Percentiles rank a stretch among this genome's conserved stretches.
Evolutionary conservation across 2,113 vertebrate genomes (phyloP).

Genomic region (Arothron firmamentum): DNA sequence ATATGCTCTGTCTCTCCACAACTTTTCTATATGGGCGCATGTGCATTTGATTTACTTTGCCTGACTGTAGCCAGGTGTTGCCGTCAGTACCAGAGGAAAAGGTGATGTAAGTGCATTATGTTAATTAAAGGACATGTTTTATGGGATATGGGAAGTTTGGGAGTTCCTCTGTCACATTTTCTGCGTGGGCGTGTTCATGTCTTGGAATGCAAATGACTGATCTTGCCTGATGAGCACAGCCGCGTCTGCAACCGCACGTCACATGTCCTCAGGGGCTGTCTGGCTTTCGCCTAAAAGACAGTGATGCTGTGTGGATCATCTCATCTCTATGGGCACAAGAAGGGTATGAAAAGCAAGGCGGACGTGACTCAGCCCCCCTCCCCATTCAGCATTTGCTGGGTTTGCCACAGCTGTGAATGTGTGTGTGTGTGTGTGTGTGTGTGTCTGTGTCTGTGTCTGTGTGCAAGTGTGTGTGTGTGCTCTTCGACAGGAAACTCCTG

Average conservation of each 20-base stretch:
- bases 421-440: slow-evolving; percentile 1
- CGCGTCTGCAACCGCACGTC: slow-evolving; percentile 41
- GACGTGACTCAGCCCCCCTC: background rate
- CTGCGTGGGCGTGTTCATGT: slow-evolving; percentile 23
- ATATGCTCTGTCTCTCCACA: background rate
- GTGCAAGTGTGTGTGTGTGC: no score
- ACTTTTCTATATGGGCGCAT: no score
- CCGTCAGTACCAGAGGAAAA: background rate
- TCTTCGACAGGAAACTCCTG: slow-evolving; percentile 48
- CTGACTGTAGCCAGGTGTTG: background rate
- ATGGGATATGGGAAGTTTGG: no score
- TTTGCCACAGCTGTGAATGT: slow-evolving; percentile 20
- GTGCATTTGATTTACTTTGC: slow-evolving; percentile 10
- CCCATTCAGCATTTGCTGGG: background rate
- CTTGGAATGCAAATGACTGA: slow-evolving; percentile 59
- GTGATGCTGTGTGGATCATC: background rate
- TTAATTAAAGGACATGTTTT: background rate
- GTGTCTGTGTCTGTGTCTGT: no score
- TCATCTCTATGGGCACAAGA: background rate
- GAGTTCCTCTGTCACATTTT: slow-evolving; percentile 4
- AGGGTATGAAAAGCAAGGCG: slow-evolving; percentile 1
- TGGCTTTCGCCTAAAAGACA: slow-evolving; percentile 20
- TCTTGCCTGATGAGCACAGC: slow-evolving; percentile 1
- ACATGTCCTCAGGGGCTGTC: slow-evolving; percentile 44
- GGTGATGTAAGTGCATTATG: slow-evolving; percentile 34